These are phyloP conservation scores for Tetramorium parvispinum DNA, from an alignment of 1,140 invertebrate genomes.

Conservation along the genomic window DNA sequence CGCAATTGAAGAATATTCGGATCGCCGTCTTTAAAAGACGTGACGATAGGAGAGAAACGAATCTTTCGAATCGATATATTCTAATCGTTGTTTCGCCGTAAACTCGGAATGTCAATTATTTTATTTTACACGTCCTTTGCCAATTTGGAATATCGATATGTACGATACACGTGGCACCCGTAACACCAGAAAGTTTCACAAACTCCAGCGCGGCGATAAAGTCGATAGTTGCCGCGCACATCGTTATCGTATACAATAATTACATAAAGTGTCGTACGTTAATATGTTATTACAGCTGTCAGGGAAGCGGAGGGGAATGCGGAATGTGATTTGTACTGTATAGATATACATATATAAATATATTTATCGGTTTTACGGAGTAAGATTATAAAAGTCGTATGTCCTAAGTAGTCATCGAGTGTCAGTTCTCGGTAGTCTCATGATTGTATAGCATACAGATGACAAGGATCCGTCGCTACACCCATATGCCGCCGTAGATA, in stretches of 20 bases:
- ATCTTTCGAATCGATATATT: constrained; percentile 1
- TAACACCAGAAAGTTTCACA: constrained; percentile 32
- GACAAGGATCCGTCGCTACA: constrained; percentile 12
- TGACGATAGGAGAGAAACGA: not conserved
- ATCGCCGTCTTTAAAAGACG: constrained; percentile 1
- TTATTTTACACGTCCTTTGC: constrained; percentile 11
- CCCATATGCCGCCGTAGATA: not conserved
- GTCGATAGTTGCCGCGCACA: constrained; percentile 22
- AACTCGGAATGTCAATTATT: constrained; percentile 27
- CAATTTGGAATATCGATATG: constrained; percentile 30
- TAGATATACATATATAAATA: constrained; percentile 57
- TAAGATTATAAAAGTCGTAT: constrained; percentile 47
- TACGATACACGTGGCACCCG: not conserved
- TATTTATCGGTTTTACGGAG: constrained; percentile 41
- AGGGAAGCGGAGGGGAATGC: constrained; percentile 39
- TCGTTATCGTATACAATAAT: constrained; percentile 41
- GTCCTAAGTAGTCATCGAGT: constrained; percentile 54
- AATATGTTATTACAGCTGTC: constrained; percentile 26
- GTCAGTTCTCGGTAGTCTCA: constrained; percentile 50
- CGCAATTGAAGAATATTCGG: not conserved
- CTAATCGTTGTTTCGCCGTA: not conserved
- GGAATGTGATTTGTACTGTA: constrained; percentile 50
- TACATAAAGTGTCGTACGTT: constrained; percentile 19
- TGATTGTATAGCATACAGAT: constrained; percentile 33
- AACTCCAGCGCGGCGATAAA: constrained; percentile 34